Evolutionary conservation across 2,113 vertebrate genomes (phyloP), one percentile per base, ranked within the genome.

Genomic region (Austrofundulus limnaeus): DNA sequence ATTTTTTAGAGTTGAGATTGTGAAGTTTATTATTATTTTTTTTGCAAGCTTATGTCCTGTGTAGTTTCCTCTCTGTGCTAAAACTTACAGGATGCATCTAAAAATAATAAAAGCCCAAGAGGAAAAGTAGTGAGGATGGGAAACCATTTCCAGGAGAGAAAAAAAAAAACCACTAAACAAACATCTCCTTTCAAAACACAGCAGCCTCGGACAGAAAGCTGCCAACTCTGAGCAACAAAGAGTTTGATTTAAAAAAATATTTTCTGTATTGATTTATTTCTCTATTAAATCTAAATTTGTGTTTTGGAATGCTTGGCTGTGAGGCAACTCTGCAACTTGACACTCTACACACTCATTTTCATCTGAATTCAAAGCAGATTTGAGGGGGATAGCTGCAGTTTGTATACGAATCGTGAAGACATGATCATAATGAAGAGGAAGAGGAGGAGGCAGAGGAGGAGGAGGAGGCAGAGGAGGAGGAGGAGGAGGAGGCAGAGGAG

Each of bases 71-170:
- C 63, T 47, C 49, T 28, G 2, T 4, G 15, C 45, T 70, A 73
- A 61, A 42, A 24, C 58, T 7, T 61, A 39, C 12, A 19, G 78
- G 76, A 83, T 68, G 58, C 70, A 56, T 83, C 84, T 85, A 88
- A 87, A 85, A 85, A 89, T 86, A 87, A 46, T 54, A 6, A 0
- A 10, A 25, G 48, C 70, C 47, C 14, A 0, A 52, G 71, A 84
- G 75, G 70, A 82, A 76, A 77, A 62, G 51, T 24, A 66, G 48
- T 19, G 53, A 81, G 57, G 75, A 83, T 72, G 72, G 73, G 65
- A 84, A 85, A 75, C 17, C 59, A 53, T 82, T 85, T 69, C 58
- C 59, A 58, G 55, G 52, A 25, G 56, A 41, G 43, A 20, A 3
- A 28, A 57, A 23, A 34, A 69, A 24, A 49, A 80, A n/a, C n/a